Base-by-base conservation (phyloP, 2,888 invertebrate genomes). In the Ochropleura leucogaster region DNA sequence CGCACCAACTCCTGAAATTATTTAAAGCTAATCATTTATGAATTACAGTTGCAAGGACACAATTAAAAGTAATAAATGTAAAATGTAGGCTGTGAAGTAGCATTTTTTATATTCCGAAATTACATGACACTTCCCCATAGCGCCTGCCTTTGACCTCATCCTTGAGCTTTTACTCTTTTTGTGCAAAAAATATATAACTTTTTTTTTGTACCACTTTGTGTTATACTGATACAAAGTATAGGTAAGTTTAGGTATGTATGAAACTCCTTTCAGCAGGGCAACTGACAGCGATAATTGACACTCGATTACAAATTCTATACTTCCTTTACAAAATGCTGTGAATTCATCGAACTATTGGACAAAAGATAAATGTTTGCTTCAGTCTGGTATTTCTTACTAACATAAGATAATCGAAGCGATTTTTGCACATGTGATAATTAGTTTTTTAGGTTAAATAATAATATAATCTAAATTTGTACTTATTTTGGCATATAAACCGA, bases 1-100 rank as follows among this genome's bases (percentile, higher is more conserved):
- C 97, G 96, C n/a, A 98, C 93, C 81, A 95, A 93, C 76, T 96
- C 96, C 97, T 98, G 96, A 51, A 96, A 92, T 42, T 0, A 20
- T 42, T 30, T 30, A 2, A 30, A 30, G 30, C 30, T 30, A 30
- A 30, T 30, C 30, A 30, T 30, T 30, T 30, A 30, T 30, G 30
- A 30, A n/a, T n/a, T 44, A 4, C 7, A 44, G n/a, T 62, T 44
- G 3, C 4, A 1, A 44, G 40, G 40, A 10, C 40, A 42, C 30
- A 59, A 40, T 8, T 40, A 30, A 30, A 57, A 16, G 60, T 42
- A 3, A n/a, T 57, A 14, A 14, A 57, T 57, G 20, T 30, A 30
- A 30, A 59, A 14, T 57, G 57, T 30, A 8, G 30, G 8, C 57
- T 14, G 30, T 30, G 30, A 57, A 30, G 30, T 6, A 12, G 8